These are phyloP conservation scores for Mycteria americana DNA, from an alignment of 2,797 vertebrate species.

Conservation along the genomic window DNA sequence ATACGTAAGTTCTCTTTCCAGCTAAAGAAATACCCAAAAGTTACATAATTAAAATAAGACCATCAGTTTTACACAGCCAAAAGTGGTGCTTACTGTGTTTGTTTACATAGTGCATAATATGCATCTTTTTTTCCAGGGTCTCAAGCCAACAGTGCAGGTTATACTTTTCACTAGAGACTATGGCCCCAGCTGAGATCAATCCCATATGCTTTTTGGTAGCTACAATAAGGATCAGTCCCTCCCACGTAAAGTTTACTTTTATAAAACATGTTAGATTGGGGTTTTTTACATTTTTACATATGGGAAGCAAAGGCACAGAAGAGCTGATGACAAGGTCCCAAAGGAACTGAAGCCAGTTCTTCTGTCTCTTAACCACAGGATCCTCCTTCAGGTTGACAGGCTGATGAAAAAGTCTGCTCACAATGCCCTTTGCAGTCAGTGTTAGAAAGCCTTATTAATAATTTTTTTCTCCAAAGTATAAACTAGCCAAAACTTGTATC, in stretches of 20 bases:
- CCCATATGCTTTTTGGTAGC: not conserved
- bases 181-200: not conserved
- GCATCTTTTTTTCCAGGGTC: not conserved
- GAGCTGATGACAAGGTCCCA: not conserved
- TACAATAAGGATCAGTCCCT: not conserved
- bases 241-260: not conserved
- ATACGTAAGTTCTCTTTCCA: slow-evolving; percentile 83
- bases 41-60: not conserved
- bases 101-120: fast-evolving
- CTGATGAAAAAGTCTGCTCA: not conserved
- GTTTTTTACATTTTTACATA: not conserved
- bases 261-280: not conserved
- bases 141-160: not conserved
- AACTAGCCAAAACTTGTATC: not conserved
- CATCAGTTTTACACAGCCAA: not conserved
- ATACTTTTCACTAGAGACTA: not conserved
- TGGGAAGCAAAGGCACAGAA: not conserved
- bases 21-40: slow-evolving; percentile 60
- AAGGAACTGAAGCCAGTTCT: not conserved
- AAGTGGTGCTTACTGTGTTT: not conserved
- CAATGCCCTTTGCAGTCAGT: not conserved
- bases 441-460: not conserved
- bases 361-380: not conserved
- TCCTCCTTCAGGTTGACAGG: not conserved
- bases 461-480: not conserved